Evolutionary conservation across 2,797 vertebrate species (phyloP).

Genomic region (Lithobates pipiens): DNA sequence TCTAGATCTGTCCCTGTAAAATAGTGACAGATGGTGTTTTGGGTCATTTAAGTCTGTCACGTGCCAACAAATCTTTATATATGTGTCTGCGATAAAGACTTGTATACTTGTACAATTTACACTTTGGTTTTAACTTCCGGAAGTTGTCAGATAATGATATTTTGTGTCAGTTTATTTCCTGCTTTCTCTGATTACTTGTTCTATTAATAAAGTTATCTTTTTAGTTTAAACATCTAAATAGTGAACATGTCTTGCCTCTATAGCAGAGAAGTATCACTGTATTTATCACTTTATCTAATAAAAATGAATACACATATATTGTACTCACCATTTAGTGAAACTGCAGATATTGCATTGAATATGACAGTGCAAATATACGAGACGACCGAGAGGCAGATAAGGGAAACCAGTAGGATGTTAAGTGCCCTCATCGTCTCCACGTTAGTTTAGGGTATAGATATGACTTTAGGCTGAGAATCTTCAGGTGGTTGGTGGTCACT

Average conservation of each 20-base stretch:
- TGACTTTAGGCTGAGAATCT: not conserved
- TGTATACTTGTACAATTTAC: too few species aligned
- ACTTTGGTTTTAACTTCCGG: not conserved
- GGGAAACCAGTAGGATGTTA: slow-evolving; percentile 8
- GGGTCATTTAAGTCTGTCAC: too few species aligned
- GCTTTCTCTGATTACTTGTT: too few species aligned
- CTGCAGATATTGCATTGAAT: slow-evolving; percentile 44
- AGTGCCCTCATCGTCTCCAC: slow-evolving; percentile 21
- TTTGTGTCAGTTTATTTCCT: too few species aligned
- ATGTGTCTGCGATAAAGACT: too few species aligned
- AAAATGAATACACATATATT: not conserved
- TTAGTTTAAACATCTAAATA: not conserved
- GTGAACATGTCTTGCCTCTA: too few species aligned
- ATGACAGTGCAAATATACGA: slow-evolving; percentile 45
- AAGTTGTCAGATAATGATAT: not conserved
- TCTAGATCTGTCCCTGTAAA: too few species aligned
- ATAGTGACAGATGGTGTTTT: too few species aligned
- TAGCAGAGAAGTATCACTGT: not conserved
- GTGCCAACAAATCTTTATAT: too few species aligned
- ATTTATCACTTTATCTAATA: too few species aligned
- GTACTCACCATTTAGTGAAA: slow-evolving; percentile 29
- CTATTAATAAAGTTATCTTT: not conserved
- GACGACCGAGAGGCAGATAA: slow-evolving; percentile 32
- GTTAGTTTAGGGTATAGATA: not conserved
- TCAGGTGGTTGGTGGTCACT: not conserved